Evolutionary conservation across 2,888 invertebrate species (phyloP), one percentile per base, ranked within the genome.

Genomic region (Hanleya hanleyi): DNA sequence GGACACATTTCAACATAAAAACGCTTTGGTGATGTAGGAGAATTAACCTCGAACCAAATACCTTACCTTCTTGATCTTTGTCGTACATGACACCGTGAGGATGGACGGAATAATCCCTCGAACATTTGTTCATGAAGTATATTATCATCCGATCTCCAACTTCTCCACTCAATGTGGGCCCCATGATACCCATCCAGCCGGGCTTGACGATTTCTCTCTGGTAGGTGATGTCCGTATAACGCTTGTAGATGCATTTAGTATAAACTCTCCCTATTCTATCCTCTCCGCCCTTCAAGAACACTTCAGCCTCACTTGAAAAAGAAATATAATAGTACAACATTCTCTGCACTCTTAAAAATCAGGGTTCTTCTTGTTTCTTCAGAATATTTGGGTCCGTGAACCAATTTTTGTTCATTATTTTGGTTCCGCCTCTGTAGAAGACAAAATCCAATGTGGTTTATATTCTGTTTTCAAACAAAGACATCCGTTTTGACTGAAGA

Each of bases 71-170:
- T 29, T 72, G 62, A 9, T 62, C 49, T 66, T 83, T 81, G 22
- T 57, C 50, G 49, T 83, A 83, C 36, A 71, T 71, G n/a, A 81
- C 72, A 18, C 82, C 82, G 38, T 82, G 82, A 4, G 82, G 79
- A 69, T 82, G 81, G 15, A 82, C 67, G 26, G 74, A 73, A 51
- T 75, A 81, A n/a, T 72, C 76, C 12, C 78, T 62, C 22, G 49
- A 47, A 29, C 79, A 81, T 62, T 74, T 65, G 57, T 82, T 82
- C 35, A 66, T 38, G 61, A 82, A 80, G 38, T 79, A 76, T n/a
- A 82, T 65, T n/a, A 69, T 69, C 0, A 82, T 38, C 4, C 50
- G 67, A 32, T 82, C 82, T 0, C 77, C 80, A 0, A 75, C 71
- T 57, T 82, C 80, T 1, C 71, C 81, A 37, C 69, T 67, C 18